Base-by-base conservation (phyloP, 2,113 vertebrate genomes). In the Copsychus sechellarum region DNA sequence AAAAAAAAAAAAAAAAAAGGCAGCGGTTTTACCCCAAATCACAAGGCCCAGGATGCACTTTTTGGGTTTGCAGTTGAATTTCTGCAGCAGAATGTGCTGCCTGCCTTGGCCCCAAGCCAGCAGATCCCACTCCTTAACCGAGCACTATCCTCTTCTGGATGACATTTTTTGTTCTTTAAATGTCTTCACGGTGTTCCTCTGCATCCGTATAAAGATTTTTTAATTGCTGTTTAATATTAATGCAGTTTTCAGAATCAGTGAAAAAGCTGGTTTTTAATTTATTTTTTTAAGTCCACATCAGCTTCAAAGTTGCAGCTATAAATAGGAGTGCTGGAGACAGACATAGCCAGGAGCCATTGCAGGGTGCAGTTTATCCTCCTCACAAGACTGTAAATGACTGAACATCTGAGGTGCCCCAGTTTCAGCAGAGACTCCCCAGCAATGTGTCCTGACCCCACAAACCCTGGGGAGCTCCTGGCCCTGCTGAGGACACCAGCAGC, bases 171-270 rank as follows among this genome's bases (percentile, higher is more conserved):
- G 54, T 29, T 86, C 86, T 47, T 70, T 64, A 66, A 85, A 71
- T 11, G 24, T n/a, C 62, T 74, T 48, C 47, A 3, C 5, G 1
- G 58, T 17, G 70, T 34, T 88, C 71, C 29, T 83, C 51, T 47
- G 40, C 79, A 43, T 17, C 71, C 71, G 78, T 0, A 38, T 31
- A 33, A 80, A 77, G 58, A 38, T 45, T 77, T 79, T 79, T 74
- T 78, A 93, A 65, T 76, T 73, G 67, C 74, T 84, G 14, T 86
- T 91, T 77, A 90, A 91, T 61, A 91, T 69, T 86, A 92, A 80
- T 56, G 74, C 24, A 19, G 43, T 36, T 87, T 74, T 62, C 82
- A 67, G 60, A 78, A 91, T 34, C 3, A 4, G 57, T 57, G 36
- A 45, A 67, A 51, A 81, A 36, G 13, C 4, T 2, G 9, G 29